These are phyloP conservation scores for Tortricodes alternella DNA, from an alignment of 2,888 invertebrate genomes.

Conservation along the genomic window DNA sequence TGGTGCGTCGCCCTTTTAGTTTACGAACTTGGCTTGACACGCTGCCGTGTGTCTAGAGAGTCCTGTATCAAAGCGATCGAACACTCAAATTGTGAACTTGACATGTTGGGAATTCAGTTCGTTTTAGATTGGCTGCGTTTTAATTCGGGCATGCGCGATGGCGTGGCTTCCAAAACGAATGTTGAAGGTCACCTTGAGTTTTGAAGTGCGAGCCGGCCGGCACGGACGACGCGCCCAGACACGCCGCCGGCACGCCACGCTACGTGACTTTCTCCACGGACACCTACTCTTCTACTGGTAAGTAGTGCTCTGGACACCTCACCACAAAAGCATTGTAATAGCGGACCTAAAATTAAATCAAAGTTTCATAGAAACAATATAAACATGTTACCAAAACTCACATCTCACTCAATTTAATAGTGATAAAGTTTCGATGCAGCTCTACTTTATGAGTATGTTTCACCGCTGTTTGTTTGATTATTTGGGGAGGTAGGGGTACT, in stretches of 20 bases:
- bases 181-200: conserved; percentile 75
- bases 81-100: conserved; percentile 40
- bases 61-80: conserved; percentile 44
- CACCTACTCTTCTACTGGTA: conserved; percentile 34
- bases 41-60: no score
- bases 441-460: no score
- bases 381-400: no score
- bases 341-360: no score
- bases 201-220: conserved; percentile 37
- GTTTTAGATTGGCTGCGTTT: conserved; percentile 43
- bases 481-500: no score
- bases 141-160: conserved; percentile 69
- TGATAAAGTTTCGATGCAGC: no score
- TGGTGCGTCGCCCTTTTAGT: no score
- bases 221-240: conserved; percentile 33
- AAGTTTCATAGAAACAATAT: no score
- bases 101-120: conserved; percentile 39
- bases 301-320: conserved; percentile 32
- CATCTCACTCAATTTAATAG: no score
- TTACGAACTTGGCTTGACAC: no score
- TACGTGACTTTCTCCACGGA: conserved; percentile 54
- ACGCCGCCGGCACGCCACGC: conserved; percentile 34
- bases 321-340: no score
- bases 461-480: no score
- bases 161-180: conserved; percentile 58